Evolutionary conservation across 2,113 vertebrate genomes (phyloP), one percentile per base, ranked within the genome.

Genomic region (Dendrocopos noguchii): DNA sequence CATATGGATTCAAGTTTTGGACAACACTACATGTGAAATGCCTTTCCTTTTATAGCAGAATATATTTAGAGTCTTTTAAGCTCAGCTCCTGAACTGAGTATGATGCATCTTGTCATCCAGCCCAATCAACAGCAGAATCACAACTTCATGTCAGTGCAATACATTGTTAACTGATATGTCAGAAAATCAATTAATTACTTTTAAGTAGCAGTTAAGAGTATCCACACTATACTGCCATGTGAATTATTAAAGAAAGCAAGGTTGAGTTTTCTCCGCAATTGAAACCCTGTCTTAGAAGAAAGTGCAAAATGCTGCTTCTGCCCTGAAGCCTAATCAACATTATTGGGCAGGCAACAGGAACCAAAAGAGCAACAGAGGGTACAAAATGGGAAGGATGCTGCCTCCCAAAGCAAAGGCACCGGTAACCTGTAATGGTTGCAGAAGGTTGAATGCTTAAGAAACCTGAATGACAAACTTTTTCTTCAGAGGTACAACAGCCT

Each of bases 171-270:
- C 98, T 98, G 98, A 99, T 98, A 98, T 99, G 99, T 99, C 99
- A 99, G 99, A 99, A 99, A 99, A 99, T 99, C 99, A 99, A 99
- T 99, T 99, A 98, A 99, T 99, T 99, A 99, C 99, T 99, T 98
- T 98, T 98, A 99, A 99, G 98, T 94, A 98, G 99, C 98, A 98
- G 98, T 98, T 98, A 98, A 98, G 98, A 98, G 98, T 97, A 98
- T 97, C 98, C 98, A 96, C 98, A 98, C 98, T 98, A 98, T 97
- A 97, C 98, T 97, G 96, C 97, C 82, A 47, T 73, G 97, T 99
- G 98, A 99, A 99, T 99, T 99, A 99, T 99, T 99, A 98, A 99
- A 97, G 97, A 98, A 95, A 97, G 93, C 91, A 14, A 96, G 93
- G 93, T 93, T 93, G 97, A 95, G 95, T 95, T 97, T 88, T 84